These are phyloP conservation scores for Rutilus rutilus DNA, from an alignment of 2,113 vertebrate genomes.

Conservation along the genomic window DNA sequence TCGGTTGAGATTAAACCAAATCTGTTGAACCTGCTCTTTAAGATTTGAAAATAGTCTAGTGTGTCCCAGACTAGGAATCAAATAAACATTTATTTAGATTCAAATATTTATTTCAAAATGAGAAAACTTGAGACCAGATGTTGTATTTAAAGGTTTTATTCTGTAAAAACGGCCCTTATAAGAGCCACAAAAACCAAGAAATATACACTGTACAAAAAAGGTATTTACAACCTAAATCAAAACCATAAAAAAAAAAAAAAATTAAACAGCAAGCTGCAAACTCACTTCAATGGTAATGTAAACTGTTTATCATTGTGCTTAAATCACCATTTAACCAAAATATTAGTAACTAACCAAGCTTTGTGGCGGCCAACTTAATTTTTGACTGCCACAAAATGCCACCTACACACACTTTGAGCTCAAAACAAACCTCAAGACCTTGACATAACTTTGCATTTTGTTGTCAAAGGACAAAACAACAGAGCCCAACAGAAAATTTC, in stretches of 20 bases:
- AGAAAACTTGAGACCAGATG: constrained; percentile 21
- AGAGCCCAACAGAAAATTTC: neutral
- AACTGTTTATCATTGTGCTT: constrained; percentile 69
- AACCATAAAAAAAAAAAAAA: constrained; percentile 59
- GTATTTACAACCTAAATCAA: constrained; percentile 70
- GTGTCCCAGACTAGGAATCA: neutral
- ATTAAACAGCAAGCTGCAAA: constrained; percentile 62
- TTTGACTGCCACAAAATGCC: neutral
- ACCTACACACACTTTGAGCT: neutral
- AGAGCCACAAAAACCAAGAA: constrained; percentile 64
- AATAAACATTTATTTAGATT: neutral
- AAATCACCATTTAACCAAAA: constrained; percentile 61
- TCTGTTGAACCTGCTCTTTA: too few relatives aligned
- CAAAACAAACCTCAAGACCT: constrained; percentile 4
- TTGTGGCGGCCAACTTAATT: neutral
- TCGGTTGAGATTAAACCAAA: too few relatives aligned
- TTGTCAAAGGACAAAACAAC: neutral
- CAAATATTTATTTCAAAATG: neutral
- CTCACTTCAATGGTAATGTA: constrained; percentile 71
- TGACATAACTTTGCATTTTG: constrained; percentile 29
- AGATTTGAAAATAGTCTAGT: too few relatives aligned
- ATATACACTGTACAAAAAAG: constrained; percentile 71
- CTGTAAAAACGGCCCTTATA: constrained; percentile 71
- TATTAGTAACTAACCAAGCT: constrained; percentile 46
- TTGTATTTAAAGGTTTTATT: constrained; percentile 62